These are phyloP conservation scores for Poeciliopsis presidionis DNA, from an alignment of 2,797 vertebrate genomes.

Conservation along the genomic window DNA sequence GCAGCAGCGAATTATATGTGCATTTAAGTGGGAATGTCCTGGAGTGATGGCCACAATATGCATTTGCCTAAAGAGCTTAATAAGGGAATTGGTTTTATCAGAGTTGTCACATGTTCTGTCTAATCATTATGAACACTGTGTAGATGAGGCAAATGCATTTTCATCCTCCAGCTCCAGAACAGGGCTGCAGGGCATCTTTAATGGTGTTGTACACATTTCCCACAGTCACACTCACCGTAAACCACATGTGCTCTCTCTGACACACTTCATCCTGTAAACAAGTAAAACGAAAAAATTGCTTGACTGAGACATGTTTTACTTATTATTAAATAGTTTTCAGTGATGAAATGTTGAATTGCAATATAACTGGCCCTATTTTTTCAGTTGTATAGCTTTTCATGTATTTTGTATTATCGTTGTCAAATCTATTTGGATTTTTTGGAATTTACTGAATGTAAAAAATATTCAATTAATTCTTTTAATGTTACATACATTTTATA, in stretches of 20 bases:
- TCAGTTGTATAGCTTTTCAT: neutral
- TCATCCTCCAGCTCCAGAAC: slow-evolving; percentile 42
- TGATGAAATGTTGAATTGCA: neutral
- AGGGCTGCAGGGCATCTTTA: slow-evolving; percentile 53
- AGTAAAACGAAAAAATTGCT: slow-evolving; percentile 1
- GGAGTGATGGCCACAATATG: slow-evolving; percentile 88
- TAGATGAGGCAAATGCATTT: slow-evolving; percentile 73
- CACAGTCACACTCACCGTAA: slow-evolving; percentile 42
- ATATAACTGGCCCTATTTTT: neutral
- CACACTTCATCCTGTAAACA: slow-evolving; percentile 7
- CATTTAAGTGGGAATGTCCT: slow-evolving; percentile 80
- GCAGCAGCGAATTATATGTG: slow-evolving; percentile 86
- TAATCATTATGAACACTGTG: slow-evolving; percentile 74
- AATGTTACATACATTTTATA: neutral
- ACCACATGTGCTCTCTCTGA: slow-evolving; percentile 29
- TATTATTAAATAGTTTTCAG: neutral
- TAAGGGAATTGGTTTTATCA: slow-evolving; percentile 68
- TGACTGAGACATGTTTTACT: neutral
- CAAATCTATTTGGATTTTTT: neutral
- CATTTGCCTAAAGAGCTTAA: slow-evolving; percentile 86
- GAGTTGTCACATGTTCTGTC: slow-evolving; percentile 76
- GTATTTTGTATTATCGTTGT: neutral
- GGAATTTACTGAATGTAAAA: neutral
- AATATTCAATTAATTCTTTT: neutral
- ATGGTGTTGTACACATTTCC: slow-evolving; percentile 45